Evolutionary conservation across 2,797 vertebrate species (phyloP).

Genomic region (Tympanoctomys barrerae): DNA sequence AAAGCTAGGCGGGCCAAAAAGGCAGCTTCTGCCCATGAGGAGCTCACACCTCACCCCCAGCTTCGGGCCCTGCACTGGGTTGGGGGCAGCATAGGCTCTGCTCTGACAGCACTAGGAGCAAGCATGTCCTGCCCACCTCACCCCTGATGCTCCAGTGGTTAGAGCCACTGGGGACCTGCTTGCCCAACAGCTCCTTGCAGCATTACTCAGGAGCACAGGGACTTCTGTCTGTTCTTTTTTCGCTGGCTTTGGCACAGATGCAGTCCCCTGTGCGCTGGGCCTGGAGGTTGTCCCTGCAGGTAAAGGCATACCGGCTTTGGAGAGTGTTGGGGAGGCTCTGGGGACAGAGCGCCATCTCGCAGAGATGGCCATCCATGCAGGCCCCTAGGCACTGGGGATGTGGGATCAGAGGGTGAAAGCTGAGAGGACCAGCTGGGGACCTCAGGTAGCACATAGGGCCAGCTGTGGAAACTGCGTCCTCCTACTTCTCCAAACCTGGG

Average conservation of each 20-base stretch:
- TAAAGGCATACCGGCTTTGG: not conserved
- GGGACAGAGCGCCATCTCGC: not conserved
- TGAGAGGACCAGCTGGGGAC: not conserved
- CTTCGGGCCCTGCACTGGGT: not conserved
- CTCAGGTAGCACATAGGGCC: not conserved
- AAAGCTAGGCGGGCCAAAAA: too few species aligned
- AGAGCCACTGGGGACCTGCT: accelerated
- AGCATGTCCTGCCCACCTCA: accelerated
- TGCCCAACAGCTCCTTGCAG: not conserved
- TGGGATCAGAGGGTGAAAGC: not conserved
- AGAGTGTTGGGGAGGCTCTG: not conserved
- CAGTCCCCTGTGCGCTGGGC: not conserved
- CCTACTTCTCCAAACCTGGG: not conserved
- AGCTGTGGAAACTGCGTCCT: accelerated
- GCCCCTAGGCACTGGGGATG: not conserved
- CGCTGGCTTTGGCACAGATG: accelerated
- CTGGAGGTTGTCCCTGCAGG: not conserved
- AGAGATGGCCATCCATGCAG: not conserved
- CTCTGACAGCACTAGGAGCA: not conserved
- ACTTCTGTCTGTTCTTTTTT: too few species aligned
- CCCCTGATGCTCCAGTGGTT: accelerated
- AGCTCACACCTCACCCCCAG: not conserved
- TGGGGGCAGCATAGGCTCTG: accelerated
- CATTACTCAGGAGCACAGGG: accelerated
- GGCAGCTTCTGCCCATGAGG: not conserved